Percentiles rank a stretch among this genome's conserved stretches.
These are phyloP conservation scores for Phymatocera aterrima DNA, from an alignment of 2,888 invertebrate genomes.

Conservation along the genomic window DNA sequence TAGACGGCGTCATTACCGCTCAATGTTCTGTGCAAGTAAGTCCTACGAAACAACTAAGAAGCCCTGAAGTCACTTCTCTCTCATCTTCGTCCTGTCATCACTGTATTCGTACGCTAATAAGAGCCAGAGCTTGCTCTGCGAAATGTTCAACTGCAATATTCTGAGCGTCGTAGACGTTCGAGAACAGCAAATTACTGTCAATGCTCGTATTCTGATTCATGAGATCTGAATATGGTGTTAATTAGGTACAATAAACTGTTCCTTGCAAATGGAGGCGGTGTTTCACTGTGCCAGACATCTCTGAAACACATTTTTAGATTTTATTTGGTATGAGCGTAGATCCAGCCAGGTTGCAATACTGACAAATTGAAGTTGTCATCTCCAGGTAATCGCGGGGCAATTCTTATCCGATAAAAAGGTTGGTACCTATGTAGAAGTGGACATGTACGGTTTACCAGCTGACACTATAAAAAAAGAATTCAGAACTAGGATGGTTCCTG, in stretches of 20 bases:
- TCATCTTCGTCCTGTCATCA: neutral
- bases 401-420: slow-evolving; percentile 84
- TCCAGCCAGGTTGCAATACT: neutral
- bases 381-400: slow-evolving; percentile 82
- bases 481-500: slow-evolving; percentile 81
- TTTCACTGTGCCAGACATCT: neutral
- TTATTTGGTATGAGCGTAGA: neutral
- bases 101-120: neutral
- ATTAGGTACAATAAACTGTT: neutral
- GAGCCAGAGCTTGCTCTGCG: neutral
- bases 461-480: slow-evolving; percentile 85
- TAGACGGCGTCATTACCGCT: slow-evolving; percentile 86
- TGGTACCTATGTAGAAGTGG: slow-evolving; percentile 86
- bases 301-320: too few relatives aligned
- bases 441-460: slow-evolving; percentile 85
- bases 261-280: too few relatives aligned
- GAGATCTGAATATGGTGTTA: neutral
- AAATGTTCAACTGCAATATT: neutral
- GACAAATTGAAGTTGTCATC: neutral
- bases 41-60: neutral
- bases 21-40: slow-evolving; percentile 80
- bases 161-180: too few relatives aligned
- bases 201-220: neutral
- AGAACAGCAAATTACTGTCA: neutral
- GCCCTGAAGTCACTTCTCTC: neutral